Base-by-base conservation (phyloP, 2,888 invertebrate species). In the Folsomia manolachei region DNA sequence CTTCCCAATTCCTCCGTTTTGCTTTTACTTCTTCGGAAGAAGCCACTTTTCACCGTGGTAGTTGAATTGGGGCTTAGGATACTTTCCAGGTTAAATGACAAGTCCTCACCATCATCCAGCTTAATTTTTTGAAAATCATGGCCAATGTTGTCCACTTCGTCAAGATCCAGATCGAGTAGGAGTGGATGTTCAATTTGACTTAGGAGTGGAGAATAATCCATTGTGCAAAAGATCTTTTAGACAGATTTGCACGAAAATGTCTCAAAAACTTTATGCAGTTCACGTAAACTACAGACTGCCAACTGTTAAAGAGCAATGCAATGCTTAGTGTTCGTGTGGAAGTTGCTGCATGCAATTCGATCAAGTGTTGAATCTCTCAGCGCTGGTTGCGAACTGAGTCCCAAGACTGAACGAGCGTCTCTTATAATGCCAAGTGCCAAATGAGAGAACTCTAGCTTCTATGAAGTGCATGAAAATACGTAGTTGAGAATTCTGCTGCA, bases 141-240 rank as follows among this genome's bases (percentile, higher is more conserved):
- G 9, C 18, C 51, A 51, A 18, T 11, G 18, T 56, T 21, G 56
- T 56, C 56, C 56, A 19, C 7, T 7, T n/a, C 26, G 27, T 63
- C 63, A n/a, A n/a, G n/a, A 14, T 27, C 63, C 23, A 62, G 24
- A 24, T 62, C 62, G 11, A 63, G 63, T 19, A 62, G 62, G 7
- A 63, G 27, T 14, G 63, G 63, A 19, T 63, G 63, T 19, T 63
- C 63, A 19, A 26, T 27, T 25, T 4, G 63, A 4, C 25, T 25
- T 14, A 63, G 4, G 11, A 63, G 27, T n/a, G 63, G 63, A 4
- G 63, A 63, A 19, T 63, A 63, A 2, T 63, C 63, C 63, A 63
- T 63, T 25, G 26, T 63, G 14, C 9, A n/a, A 21, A 51, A 9
- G 51, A 51, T 51, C 18, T 51, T 51, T 51, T 18, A 51, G 9